phyloP scores from a whole-genome alignment of 1,140 invertebrate species.

The Odontomachus brunneus region DNA sequence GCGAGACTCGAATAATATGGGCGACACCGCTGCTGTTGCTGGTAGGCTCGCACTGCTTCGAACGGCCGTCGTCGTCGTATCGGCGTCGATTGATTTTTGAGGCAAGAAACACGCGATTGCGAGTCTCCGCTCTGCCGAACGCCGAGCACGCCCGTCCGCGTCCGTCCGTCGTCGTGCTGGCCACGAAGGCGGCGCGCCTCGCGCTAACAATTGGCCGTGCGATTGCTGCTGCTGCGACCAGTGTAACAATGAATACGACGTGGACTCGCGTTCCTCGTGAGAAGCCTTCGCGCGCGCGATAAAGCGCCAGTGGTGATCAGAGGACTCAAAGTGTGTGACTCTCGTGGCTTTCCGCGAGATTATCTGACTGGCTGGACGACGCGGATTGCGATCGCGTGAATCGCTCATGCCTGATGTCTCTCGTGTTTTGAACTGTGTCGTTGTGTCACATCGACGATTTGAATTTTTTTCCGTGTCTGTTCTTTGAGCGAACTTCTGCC shows the following conservation, averaged over 20 bases:
- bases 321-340: neutral
- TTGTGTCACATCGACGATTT: neutral
- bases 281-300: neutral
- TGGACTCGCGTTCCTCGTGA: neutral
- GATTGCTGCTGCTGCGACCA: neutral
- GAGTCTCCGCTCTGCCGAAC: neutral
- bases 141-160: constrained; percentile 37
- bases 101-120: constrained; percentile 25
- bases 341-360: neutral
- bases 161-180: constrained; percentile 20
- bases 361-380: no score
- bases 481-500: no score
- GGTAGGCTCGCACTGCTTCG: constrained; percentile 29
- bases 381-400: neutral
- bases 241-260: neutral
- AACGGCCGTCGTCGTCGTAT: constrained; percentile 21
- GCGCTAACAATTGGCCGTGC: neutral
- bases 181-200: constrained; percentile 33
- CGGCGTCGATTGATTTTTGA: constrained; percentile 42
- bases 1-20: constrained; percentile 46
- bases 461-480: neutral
- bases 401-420: neutral
- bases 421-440: neutral
- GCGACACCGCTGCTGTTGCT: constrained; percentile 35
- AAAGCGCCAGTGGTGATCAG: neutral